Percentiles rank a stretch among this genome's conserved stretches.
phyloP scores from a whole-genome alignment of 2,113 vertebrate species.

The Camelus bactrianus region DNA sequence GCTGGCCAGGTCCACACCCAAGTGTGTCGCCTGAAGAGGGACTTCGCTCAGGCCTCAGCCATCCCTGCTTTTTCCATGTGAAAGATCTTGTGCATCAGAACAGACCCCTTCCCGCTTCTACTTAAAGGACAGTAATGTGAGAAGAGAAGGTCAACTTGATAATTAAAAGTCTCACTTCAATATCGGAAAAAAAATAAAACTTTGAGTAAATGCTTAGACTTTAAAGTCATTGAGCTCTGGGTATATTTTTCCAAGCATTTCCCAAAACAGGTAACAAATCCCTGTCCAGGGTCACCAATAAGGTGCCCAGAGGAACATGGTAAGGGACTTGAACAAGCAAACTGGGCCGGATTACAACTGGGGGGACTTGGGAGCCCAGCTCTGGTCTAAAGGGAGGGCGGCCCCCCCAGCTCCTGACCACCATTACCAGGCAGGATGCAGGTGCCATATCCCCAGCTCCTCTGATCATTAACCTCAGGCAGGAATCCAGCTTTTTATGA shows the following conservation, averaged over 20 bases:
- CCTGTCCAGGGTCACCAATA: fast-evolving
- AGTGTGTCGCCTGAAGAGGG: neutral
- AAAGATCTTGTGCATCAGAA: neutral
- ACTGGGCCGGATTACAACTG: neutral
- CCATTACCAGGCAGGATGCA: fast-evolving
- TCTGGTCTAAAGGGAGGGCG: neutral
- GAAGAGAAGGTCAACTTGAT: neutral
- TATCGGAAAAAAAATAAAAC: neutral
- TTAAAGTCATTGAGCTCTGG: neutral
- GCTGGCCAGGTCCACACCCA: neutral
- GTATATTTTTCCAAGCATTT: neutral
- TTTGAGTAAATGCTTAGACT: neutral
- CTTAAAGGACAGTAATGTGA: neutral
- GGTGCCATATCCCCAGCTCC: neutral
- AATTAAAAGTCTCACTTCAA: neutral
- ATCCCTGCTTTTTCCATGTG: neutral
- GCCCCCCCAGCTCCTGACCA: fast-evolving
- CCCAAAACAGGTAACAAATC: neutral
- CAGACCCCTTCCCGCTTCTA: neutral
- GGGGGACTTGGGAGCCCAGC: too few relatives aligned
- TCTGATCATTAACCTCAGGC: neutral
- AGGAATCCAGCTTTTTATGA: neutral
- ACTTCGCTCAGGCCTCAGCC: neutral
- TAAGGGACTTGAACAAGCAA: fast-evolving
- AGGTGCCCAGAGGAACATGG: neutral